Percentiles rank a stretch among this genome's conserved stretches.
These are phyloP conservation scores for Microcebus lehilahytsara DNA, from an alignment of 2,113 vertebrate genomes.

Conservation along the genomic window DNA sequence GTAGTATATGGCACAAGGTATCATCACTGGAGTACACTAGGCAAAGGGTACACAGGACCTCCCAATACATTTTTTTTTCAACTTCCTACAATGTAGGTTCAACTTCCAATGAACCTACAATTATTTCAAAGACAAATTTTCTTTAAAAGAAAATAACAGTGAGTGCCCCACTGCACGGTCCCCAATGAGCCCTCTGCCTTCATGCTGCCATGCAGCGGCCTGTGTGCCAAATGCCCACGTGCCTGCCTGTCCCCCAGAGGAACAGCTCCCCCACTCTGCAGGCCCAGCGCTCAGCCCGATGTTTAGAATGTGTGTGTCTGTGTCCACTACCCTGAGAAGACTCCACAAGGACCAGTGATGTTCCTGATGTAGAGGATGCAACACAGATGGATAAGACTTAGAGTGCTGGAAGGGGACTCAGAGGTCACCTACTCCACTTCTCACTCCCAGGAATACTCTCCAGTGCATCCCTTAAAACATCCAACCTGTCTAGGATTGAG, in stretches of 20 bases:
- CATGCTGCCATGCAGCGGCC: rapidly evolving
- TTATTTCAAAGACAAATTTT: not conserved
- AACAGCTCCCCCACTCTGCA: not conserved
- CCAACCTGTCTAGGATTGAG: not conserved
- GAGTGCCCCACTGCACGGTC: not conserved
- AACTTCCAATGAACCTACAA: not conserved
- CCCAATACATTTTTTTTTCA: not conserved
- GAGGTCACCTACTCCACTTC: not conserved
- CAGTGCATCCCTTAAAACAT: not conserved
- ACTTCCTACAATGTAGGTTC: not conserved
- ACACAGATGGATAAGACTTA: not conserved
- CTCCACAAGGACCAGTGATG: not conserved
- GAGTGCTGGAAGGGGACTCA: not conserved
- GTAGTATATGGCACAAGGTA: not conserved
- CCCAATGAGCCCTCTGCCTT: not conserved
- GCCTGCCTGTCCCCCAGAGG: not conserved
- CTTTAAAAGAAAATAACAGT: not conserved
- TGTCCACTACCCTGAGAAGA: not conserved
- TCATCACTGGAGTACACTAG: not conserved
- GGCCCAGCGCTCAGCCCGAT: not conserved
- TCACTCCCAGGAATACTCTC: not conserved
- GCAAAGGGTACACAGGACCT: not conserved
- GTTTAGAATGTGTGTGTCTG: not conserved
- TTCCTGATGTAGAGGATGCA: too few species aligned
- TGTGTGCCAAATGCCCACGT: rapidly evolving